A percentile compares a stretch with the other conserved stretches of the same genome.
Evolutionary conservation across 2,888 invertebrate genomes (phyloP).

Genomic region (Tiliacea citrago): DNA sequence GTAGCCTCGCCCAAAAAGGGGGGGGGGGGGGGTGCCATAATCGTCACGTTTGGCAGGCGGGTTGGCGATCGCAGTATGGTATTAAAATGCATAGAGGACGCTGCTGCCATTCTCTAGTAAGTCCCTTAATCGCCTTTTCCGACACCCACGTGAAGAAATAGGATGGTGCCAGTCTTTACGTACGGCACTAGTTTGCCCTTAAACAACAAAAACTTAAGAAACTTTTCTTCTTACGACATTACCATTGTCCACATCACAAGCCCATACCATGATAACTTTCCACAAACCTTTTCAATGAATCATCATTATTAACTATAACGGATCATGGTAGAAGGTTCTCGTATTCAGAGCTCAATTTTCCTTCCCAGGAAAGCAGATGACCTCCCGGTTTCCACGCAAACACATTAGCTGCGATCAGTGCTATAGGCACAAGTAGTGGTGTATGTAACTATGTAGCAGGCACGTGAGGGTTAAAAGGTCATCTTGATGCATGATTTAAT

Average conservation of each 20-base stretch:
- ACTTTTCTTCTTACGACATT: not conserved
- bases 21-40: too few relatives aligned
- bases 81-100: too few relatives aligned
- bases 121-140: too few relatives aligned
- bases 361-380: conserved; percentile 54
- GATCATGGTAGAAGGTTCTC: conserved; percentile 7
- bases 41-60: too few relatives aligned
- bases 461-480: conserved; percentile 16
- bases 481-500: conserved; percentile 22
- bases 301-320: conserved; percentile 1
- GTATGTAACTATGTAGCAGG: conserved; percentile 12
- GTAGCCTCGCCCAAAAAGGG: too few relatives aligned
- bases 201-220: not conserved
- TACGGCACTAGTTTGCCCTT: not conserved
- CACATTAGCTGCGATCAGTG: conserved; percentile 47
- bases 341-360: conserved; percentile 35
- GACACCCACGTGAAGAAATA: too few relatives aligned
- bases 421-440: conserved; percentile 29
- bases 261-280: too few relatives aligned
- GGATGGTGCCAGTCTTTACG: too few relatives aligned
- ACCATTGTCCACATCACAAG: not conserved
- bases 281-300: not conserved
- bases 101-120: too few relatives aligned
- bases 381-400: conserved; percentile 46
- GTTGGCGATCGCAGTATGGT: too few relatives aligned